Evolutionary conservation across 64 coral and sea anemone species (phyloP).

Genomic region (Pocillopora damicornis): DNA sequence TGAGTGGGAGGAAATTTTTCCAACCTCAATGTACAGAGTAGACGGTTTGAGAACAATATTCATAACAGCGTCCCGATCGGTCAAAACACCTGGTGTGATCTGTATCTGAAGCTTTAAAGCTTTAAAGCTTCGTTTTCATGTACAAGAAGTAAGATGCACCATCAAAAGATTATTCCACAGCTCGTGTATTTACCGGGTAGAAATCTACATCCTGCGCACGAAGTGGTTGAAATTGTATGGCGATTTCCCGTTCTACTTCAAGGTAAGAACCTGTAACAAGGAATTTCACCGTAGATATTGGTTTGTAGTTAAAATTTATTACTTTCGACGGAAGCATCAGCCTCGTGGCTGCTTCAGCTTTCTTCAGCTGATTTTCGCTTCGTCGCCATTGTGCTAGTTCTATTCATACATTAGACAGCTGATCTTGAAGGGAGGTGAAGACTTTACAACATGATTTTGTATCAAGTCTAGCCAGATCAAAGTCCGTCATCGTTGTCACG

Average conservation of each 20-base stretch:
- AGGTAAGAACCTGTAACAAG: conserved; percentile 1
- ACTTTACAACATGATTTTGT: neutral
- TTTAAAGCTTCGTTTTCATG: neutral
- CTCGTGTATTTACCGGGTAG: neutral
- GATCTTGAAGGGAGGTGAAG: neutral
- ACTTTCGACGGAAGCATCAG: neutral
- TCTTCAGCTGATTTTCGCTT: neutral
- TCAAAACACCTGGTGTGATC: neutral
- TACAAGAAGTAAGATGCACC: neutral
- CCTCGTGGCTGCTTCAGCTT: neutral
- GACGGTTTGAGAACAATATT: neutral
- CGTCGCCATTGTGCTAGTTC: neutral
- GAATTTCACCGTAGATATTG: neutral
- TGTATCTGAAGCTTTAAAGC: neutral
- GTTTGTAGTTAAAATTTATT: neutral
- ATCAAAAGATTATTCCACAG: neutral
- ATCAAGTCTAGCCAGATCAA: neutral
- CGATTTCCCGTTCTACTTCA: conserved; percentile 4
- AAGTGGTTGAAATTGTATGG: neutral
- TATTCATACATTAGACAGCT: neutral
- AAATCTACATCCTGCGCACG: neutral
- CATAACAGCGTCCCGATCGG: neutral
- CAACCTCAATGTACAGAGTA: neutral
- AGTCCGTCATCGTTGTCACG: neutral
- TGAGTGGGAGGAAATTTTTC: conserved; percentile 40